phyloP scores from a whole-genome alignment of 2,888 invertebrate genomes.

The Glyphotaelius pellucidus region DNA sequence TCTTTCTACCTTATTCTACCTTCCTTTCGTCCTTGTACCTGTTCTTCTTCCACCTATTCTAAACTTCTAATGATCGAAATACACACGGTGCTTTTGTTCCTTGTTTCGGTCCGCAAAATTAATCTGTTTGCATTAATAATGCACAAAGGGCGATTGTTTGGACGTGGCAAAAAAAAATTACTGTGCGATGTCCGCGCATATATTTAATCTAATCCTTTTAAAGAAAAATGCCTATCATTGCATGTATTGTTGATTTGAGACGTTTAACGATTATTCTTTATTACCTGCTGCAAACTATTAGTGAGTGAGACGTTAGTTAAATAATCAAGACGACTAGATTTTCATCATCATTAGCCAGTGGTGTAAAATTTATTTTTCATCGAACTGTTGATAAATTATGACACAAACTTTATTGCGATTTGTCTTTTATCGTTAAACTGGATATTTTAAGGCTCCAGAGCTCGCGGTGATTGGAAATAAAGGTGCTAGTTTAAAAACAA shows the following conservation, averaged over 20 bases:
- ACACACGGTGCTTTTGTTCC: slow-evolving; percentile 48
- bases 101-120: slow-evolving; percentile 38
- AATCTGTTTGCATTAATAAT: slow-evolving; percentile 62
- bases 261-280: neutral
- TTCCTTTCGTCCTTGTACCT: slow-evolving; percentile 11
- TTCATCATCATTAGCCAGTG: neutral
- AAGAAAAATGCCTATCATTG: slow-evolving; percentile 20
- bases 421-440: no score
- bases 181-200: neutral
- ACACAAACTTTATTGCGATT: no score
- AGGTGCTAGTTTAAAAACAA: no score
- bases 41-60: slow-evolving; percentile 18
- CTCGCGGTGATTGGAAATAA: no score
- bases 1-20: neutral
- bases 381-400: neutral
- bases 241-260: neutral
- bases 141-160: slow-evolving; percentile 26
- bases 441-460: no score
- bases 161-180: neutral
- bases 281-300: neutral
- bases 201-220: slow-evolving; percentile 29
- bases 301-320: neutral
- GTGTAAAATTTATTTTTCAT: no score
- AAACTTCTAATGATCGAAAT: slow-evolving; percentile 55
- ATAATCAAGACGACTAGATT: neutral